phyloP scores from a whole-genome alignment of 2,888 invertebrate species.

The Torymus auratus region DNA sequence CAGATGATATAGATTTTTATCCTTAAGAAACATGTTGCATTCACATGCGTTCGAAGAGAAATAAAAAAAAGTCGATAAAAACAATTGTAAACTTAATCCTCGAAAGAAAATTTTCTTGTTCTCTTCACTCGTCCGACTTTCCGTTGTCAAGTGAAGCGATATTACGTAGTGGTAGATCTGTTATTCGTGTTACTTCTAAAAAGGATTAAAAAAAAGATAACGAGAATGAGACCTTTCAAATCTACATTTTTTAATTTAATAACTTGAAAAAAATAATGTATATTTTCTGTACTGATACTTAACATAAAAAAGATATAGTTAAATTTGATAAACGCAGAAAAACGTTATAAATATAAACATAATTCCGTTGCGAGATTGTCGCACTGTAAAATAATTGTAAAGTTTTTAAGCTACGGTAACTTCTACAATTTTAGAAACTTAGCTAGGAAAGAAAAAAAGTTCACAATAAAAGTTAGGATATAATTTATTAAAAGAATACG shows the following conservation, averaged over 20 bases:
- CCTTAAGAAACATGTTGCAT: constrained; percentile 44
- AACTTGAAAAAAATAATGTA: constrained; percentile 41
- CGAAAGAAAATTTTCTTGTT: constrained; percentile 9
- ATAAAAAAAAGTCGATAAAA: not conserved
- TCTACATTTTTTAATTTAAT: constrained; percentile 41
- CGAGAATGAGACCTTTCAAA: constrained; percentile 10
- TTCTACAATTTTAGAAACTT: constrained; percentile 50
- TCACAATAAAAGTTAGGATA: constrained; percentile 51
- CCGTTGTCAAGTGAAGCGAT: constrained; percentile 7
- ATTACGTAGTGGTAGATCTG: constrained; percentile 26
- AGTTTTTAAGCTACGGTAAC: constrained; percentile 53
- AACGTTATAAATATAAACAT: constrained; percentile 50
- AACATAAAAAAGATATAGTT: constrained; percentile 44
- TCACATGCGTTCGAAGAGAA: constrained; percentile 21
- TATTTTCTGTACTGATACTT: constrained; percentile 53
- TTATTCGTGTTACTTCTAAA: constrained; percentile 32
- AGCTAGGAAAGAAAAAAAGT: constrained; percentile 54
- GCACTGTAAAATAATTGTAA: constrained; percentile 58
- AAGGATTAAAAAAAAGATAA: not conserved
- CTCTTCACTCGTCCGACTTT: constrained; percentile 29
- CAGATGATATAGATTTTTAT: constrained; percentile 50
- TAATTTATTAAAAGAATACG: constrained; percentile 45
- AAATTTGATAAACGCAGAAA: constrained; percentile 48
- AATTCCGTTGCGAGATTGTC: constrained; percentile 49
- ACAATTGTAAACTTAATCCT: constrained; percentile 1